phyloP scores from a whole-genome alignment of 2,888 invertebrate genomes.

The Troides oblongomaculatus region DNA sequence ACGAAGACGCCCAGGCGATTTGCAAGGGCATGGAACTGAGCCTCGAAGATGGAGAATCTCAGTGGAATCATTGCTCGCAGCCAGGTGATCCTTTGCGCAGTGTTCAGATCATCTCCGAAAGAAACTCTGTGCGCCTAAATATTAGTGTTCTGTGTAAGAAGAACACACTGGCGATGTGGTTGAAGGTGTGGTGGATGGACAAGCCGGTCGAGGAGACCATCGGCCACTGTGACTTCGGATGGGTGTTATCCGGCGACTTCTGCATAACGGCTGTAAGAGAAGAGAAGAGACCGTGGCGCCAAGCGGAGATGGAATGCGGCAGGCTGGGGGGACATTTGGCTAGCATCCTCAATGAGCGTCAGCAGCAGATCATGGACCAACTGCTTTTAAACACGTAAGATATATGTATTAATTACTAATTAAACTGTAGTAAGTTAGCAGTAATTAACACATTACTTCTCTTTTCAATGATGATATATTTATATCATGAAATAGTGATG shows the following conservation, averaged over 20 bases:
- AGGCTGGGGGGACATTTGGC: constrained; percentile 84
- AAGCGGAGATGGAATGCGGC: constrained; percentile 84
- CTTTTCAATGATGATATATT: no score
- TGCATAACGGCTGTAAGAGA: constrained; percentile 83
- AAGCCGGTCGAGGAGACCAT: constrained; percentile 81
- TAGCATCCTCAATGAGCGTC: constrained; percentile 82
- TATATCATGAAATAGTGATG: no score
- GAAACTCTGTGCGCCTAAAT: constrained; percentile 77
- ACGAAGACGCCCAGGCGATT: constrained; percentile 57
- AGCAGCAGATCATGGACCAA: constrained; percentile 82
- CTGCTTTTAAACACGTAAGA: constrained; percentile 83
- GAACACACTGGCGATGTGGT: constrained; percentile 70
- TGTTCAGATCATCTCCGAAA: constrained; percentile 81
- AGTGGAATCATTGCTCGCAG: constrained; percentile 82
- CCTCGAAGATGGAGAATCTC: constrained; percentile 79
- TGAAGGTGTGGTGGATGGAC: constrained; percentile 83
- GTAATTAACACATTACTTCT: no score
- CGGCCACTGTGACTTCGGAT: constrained; percentile 85
- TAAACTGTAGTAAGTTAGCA: no score
- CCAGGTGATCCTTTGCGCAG: constrained; percentile 79
- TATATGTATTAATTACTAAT: no score
- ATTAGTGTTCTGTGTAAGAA: constrained; percentile 65
- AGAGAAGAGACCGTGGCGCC: constrained; percentile 81
- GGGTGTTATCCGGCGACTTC: constrained; percentile 84
- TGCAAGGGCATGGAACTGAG: constrained; percentile 81